Evolutionary conservation across 1,140 invertebrate species (phyloP), one percentile per base, ranked within the genome.

Genomic region (Tenebrio molitor): DNA sequence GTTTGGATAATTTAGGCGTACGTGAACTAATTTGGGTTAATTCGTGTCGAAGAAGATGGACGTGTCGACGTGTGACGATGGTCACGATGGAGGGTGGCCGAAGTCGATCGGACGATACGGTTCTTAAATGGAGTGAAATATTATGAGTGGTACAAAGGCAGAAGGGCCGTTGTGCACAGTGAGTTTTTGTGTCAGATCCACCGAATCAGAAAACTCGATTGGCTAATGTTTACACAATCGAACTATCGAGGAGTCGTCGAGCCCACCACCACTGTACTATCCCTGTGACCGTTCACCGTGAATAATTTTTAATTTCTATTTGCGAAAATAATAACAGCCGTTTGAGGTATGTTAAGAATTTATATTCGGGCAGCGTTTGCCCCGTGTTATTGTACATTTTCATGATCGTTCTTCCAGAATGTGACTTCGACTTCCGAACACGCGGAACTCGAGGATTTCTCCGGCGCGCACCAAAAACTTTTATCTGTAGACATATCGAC

Each of bases 271-370:
- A 42, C n/a, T 21, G 66, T 46, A 36, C 21, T 14, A 39, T 33
- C 63, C 71, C 75, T 78, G 68, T 74, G 76, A 73, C 72, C 76
- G 72, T 58, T 58, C 58, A 72, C 74, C 69, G 78, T 77, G 78
- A 80, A 67, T 76, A 80, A 80, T 80, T 80, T 80, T 80, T 80
- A 80, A 80, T 79, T 80, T 80, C 75, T 77, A 80, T 80, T 79
- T 76, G 77, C 62, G 75, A 78, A 79, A 79, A 79, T 76, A 76
- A 76, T 74, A 76, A 78, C 74, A 71, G 73, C 46, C 70, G 74
- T 73, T 71, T 68, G 72, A 77, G 79, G 77, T 81, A 81, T 81
- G 80, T 78, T 76, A 78, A 77, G 80, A 81, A 81, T 81, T 80
- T 80, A 81, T 81, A 81, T 81, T 80, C 78, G 70, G 75, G 71